Percentiles rank a stretch among this genome's conserved stretches.
These are phyloP conservation scores for Omphaloscelis lunosa DNA, from an alignment of 2,888 invertebrate species.

Conservation along the genomic window DNA sequence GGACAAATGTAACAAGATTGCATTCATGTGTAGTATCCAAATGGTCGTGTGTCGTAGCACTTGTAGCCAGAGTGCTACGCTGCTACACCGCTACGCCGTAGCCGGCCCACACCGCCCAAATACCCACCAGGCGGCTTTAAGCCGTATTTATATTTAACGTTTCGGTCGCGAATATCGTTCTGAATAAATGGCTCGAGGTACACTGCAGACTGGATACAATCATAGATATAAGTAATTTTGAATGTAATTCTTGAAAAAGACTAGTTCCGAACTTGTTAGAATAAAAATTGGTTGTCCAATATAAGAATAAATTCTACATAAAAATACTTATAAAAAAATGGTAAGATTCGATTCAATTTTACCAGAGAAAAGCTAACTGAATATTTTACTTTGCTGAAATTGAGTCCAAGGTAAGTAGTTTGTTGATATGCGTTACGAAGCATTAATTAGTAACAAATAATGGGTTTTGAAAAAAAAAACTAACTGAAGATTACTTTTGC, in stretches of 20 bases:
- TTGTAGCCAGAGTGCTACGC: conserved; percentile 60
- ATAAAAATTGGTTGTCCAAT: not conserved
- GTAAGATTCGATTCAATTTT: not conserved
- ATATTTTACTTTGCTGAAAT: not conserved
- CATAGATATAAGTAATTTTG: conserved; percentile 6
- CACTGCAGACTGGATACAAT: conserved; percentile 27
- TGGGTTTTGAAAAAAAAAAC: not conserved
- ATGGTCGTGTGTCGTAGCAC: conserved; percentile 60
- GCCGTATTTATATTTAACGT: conserved; percentile 67
- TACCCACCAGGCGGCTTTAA: conserved; percentile 80
- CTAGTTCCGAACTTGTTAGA: not conserved
- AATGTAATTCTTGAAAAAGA: not conserved
- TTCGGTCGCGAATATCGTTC: conserved; percentile 51
- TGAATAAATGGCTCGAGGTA: conserved; percentile 35
- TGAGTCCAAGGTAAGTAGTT: not conserved
- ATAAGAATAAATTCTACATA: not conserved
- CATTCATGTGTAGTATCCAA: conserved; percentile 66
- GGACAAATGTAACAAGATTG: conserved; percentile 67
- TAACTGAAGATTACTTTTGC: not conserved
- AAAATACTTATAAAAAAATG: not conserved
- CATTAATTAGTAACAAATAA: not conserved
- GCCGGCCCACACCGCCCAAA: conserved; percentile 68
- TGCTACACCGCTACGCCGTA: conserved; percentile 61
- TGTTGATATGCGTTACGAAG: not conserved
- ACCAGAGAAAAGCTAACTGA: not conserved